Base-by-base conservation (phyloP, 2,888 invertebrate genomes). In the Mythimna vitellina region DNA sequence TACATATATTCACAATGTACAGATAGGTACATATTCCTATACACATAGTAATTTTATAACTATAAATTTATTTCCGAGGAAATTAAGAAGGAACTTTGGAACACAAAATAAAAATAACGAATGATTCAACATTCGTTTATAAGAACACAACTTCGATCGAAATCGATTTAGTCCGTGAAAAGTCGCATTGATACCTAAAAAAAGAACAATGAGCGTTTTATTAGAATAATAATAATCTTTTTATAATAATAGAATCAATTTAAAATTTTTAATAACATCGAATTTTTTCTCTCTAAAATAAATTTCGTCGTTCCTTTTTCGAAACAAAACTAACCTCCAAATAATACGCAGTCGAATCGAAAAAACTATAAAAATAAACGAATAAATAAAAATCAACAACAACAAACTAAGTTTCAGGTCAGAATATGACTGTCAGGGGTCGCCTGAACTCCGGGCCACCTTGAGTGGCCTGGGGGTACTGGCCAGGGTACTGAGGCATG, bases 381-480 rank as follows among this genome's bases (percentile, higher is more conserved):
- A 86, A 85, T 73, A 85, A 87, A 86, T 79, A 83, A 84, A 79
- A 72, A 80, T 82, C 84, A 88, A 85, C 84, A 85, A 83, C 77
- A 86, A 87, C 81, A 73, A 75, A 68, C 86, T 93, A 94, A 54
- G 87, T 89, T 89, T 97, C 97, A 96, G 97, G 98, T 98, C 98
- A 98, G 96, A 98, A 98, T 97, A 98, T 97, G 87, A 98, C 98
- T 64, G 98, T 97, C 25, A 98, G 93, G 1, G 98, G 98, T 90
- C 98, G 96, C 86, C 98, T 95, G 91, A 98, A 98, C 91, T 98
- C 98, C 60, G 97, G 96, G 46, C 97, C 97, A 8, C 96, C 95
- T 89, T 97, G 97, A 1, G 97, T 90, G 6, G 96, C 90, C 66
- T 96, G 96, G 0, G 97, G 95, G 75, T 97, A 97, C 84, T 96